Evolutionary conservation across 2,797 vertebrate genomes (phyloP).

Genomic region (Enteromius radiatus): DNA sequence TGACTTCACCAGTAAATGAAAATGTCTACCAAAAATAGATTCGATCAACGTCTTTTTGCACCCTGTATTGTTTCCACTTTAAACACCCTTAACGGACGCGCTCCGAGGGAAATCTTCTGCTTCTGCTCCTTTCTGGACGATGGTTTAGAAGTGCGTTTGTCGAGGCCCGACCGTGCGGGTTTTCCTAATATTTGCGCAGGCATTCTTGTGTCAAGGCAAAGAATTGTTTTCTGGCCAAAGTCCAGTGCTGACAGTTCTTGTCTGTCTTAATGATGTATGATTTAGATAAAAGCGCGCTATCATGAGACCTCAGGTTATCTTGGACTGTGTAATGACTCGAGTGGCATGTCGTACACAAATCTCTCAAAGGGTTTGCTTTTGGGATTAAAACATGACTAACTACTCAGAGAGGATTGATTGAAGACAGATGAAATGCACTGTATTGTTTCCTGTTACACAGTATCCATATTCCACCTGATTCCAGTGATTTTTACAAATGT

Average conservation of each 20-base stretch:
- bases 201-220: conserved; percentile 1
- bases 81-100: not conserved
- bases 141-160: not conserved
- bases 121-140: not conserved
- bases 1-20: not conserved
- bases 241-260: conserved; percentile 32
- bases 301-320: conserved; percentile 39
- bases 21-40: conserved; percentile 36
- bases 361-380: conserved; percentile 10
- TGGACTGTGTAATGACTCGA: conserved; percentile 27
- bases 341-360: conserved; percentile 10
- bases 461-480: not conserved
- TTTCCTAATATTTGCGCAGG: conserved; percentile 23
- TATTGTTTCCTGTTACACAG: not conserved
- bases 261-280: conserved; percentile 28
- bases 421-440: not conserved
- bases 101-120: not conserved
- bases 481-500: not conserved
- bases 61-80: conserved; percentile 35
- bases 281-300: conserved; percentile 49
- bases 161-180: not conserved
- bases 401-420: not conserved
- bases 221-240: conserved; percentile 50
- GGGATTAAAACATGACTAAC: conserved; percentile 4
- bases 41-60: conserved; percentile 7